A percentile compares a stretch with the other conserved stretches of the same genome.
These are phyloP conservation scores for Orthosia gothica DNA, from an alignment of 2,888 invertebrate genomes.

Conservation along the genomic window DNA sequence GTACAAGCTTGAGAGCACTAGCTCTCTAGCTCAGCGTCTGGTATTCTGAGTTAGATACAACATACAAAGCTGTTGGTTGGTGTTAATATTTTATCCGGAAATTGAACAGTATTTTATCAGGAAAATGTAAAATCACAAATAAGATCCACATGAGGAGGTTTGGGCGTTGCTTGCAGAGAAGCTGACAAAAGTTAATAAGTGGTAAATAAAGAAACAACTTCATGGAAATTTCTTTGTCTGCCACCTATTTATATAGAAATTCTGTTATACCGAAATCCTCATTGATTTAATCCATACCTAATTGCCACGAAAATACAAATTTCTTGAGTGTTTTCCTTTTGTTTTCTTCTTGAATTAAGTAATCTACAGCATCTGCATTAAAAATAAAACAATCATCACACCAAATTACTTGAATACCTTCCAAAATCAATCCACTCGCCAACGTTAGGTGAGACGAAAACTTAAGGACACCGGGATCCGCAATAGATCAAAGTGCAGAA, in stretches of 20 bases:
- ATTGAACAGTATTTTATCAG: neutral
- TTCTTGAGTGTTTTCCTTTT: neutral
- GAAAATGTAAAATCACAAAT: no score
- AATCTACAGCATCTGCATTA: no score
- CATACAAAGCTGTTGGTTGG: neutral
- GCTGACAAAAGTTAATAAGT: no score
- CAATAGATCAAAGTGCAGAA: conserved; percentile 85
- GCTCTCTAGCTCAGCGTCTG: conserved; percentile 35
- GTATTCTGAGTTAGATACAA: conserved; percentile 9
- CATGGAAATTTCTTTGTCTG: no score
- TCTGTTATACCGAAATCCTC: no score
- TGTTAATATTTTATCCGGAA: neutral
- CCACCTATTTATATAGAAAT: no score
- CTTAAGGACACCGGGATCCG: conserved; percentile 45
- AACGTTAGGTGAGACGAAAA: no score
- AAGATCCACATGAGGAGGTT: no score
- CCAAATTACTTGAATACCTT: neutral
- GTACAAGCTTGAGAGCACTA: conserved; percentile 33
- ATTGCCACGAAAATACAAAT: neutral
- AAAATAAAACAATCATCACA: neutral
- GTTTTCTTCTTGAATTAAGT: neutral
- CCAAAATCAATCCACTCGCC: no score
- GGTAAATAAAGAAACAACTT: no score
- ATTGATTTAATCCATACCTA: no score
- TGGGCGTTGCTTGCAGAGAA: no score